phyloP scores from a whole-genome alignment of 2,888 invertebrate genomes.

The Phasia obesa region DNA sequence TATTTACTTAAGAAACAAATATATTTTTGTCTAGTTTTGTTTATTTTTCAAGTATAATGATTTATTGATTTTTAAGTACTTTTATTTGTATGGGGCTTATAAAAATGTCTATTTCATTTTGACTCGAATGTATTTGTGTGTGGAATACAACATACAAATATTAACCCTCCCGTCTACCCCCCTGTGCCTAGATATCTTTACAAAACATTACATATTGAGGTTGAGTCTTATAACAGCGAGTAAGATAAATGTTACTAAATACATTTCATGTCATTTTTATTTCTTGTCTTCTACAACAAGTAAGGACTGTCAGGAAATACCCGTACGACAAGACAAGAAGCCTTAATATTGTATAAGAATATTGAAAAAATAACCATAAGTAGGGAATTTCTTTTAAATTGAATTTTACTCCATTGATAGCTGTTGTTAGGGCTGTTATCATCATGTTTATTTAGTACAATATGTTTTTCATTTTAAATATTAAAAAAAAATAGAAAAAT shows the following conservation, averaged over 20 bases:
- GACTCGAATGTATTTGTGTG: conserved; percentile 15
- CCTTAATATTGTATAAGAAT: conserved; percentile 39
- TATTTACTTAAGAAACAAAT: too few species aligned
- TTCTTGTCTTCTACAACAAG: too few species aligned
- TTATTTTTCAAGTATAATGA: conserved; percentile 10
- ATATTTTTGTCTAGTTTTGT: neutral
- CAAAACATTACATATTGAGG: conserved; percentile 29
- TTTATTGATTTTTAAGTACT: conserved; percentile 59
- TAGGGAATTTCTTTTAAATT: conserved; percentile 44
- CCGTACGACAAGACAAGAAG: conserved; percentile 48
- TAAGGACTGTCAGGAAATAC: conserved; percentile 56
- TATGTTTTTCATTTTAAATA: conserved; percentile 42
- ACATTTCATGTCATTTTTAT: conserved; percentile 57
- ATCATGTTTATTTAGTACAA: conserved; percentile 47
- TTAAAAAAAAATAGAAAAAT: neutral
- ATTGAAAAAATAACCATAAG: conserved; percentile 13
- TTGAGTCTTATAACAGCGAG: neutral
- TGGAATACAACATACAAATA: neutral
- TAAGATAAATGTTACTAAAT: conserved; percentile 56
- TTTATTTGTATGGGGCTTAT: conserved; percentile 36
- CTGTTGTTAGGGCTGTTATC: conserved; percentile 37
- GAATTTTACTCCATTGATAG: neutral
- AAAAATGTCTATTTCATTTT: conserved; percentile 34
- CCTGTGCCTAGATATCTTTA: neutral
- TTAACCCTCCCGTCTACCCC: neutral